These are phyloP conservation scores for Lucifuga dentata DNA, from an alignment of 2,113 vertebrate genomes.

Conservation along the genomic window DNA sequence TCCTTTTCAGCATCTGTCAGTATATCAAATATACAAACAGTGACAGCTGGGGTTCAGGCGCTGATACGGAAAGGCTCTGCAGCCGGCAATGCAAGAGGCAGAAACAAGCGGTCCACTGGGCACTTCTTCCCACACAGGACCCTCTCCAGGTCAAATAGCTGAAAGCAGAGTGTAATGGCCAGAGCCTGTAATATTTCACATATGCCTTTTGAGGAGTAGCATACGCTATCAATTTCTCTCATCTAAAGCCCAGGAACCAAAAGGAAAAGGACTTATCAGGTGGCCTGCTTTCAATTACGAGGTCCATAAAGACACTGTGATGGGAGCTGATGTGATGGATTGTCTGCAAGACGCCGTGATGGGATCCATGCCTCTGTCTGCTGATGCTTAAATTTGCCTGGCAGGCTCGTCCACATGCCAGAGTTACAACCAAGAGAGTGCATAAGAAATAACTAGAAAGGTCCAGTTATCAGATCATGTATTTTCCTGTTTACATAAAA, in stretches of 20 bases:
- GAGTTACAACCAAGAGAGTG: constrained; percentile 9
- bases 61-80: constrained; percentile 51
- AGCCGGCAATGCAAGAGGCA: constrained; percentile 45
- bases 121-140: constrained; percentile 31
- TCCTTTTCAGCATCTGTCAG: constrained; percentile 74
- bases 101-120: constrained; percentile 43
- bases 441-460: neutral
- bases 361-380: constrained; percentile 46
- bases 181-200: constrained; percentile 67
- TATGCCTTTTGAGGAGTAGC: constrained; percentile 54
- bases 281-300: constrained; percentile 70
- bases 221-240: constrained; percentile 56
- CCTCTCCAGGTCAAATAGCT: constrained; percentile 55
- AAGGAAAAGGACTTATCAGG: constrained; percentile 28
- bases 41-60: constrained; percentile 81
- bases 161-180: constrained; percentile 54
- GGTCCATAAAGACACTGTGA: constrained; percentile 41
- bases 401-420: constrained; percentile 15
- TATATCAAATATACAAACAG: constrained; percentile 76
- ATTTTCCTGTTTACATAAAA: neutral
- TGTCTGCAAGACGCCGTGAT: constrained; percentile 36
- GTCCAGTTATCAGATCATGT: neutral
- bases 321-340: constrained; percentile 54
- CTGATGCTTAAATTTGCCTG: constrained; percentile 23
- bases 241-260: constrained; percentile 42